These are phyloP conservation scores for Drosophila percnosoma DNA, from an alignment of 2,888 invertebrate species.

Conservation along the genomic window DNA sequence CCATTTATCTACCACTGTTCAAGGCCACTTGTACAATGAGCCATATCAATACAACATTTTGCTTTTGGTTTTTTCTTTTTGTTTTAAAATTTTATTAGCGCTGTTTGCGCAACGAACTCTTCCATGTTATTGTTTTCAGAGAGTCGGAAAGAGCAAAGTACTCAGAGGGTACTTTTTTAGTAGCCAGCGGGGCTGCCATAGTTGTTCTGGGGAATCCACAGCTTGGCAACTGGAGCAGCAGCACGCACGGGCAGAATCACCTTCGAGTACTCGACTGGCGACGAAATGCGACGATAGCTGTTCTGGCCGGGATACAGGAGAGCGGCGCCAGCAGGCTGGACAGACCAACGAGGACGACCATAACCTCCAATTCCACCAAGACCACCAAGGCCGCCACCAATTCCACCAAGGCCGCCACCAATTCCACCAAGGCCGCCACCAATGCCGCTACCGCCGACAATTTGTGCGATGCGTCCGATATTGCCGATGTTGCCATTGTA, in stretches of 20 bases:
- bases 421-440: not conserved
- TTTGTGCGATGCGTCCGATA: not conserved
- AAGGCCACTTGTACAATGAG: slow-evolving; percentile 16
- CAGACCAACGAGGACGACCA: slow-evolving; percentile 45
- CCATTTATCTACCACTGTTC: slow-evolving; percentile 28
- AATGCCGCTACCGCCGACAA: slow-evolving; percentile 2
- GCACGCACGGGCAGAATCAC: slow-evolving; percentile 73
- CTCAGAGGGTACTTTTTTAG: slow-evolving; percentile 20
- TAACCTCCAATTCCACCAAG: slow-evolving; percentile 3
- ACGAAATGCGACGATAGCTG: slow-evolving; percentile 68
- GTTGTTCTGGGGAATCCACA: slow-evolving; percentile 66
- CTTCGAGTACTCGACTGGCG: slow-evolving; percentile 72
- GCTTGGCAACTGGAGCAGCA: slow-evolving; percentile 76
- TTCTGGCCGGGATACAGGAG: slow-evolving; percentile 75
- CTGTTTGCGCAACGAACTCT: slow-evolving; percentile 30
- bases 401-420: not conserved
- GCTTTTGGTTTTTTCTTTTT: not conserved
- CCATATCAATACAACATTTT: slow-evolving; percentile 15
- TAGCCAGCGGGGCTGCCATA: slow-evolving; percentile 48
- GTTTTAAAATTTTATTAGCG: slow-evolving; percentile 40
- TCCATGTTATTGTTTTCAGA: slow-evolving; percentile 7
- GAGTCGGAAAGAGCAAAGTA: slow-evolving; percentile 22
- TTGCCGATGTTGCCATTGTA: slow-evolving; percentile 27
- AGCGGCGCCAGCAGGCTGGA: slow-evolving; percentile 69
- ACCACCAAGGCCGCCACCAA: too few species aligned